Base-by-base conservation (phyloP, 1,140 invertebrate genomes). In the Solenopsis fugax region DNA sequence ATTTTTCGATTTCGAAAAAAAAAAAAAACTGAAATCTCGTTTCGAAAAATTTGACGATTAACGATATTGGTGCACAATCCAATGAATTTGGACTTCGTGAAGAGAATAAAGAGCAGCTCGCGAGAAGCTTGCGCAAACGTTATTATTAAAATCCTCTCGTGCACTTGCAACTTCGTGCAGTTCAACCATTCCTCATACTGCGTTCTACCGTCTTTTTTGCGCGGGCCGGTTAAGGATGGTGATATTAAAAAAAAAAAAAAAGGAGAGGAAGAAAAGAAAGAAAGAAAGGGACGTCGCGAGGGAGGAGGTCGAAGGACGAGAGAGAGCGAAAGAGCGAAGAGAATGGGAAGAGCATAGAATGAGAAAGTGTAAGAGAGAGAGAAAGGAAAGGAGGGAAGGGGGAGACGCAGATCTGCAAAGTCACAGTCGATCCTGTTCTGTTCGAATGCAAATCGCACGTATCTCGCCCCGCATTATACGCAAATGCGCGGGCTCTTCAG, bases 371-470 rank as follows among this genome's bases (percentile, higher is more conserved):
- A 7, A 41, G 64, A 64, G 29, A 50, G 1, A 24, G 34, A 54
- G 41, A 58, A 24, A 71, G 45, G 75, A 21, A 10, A 12, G 13
- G 13, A n/a, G 12, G 7, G n/a, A 29, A 29, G 13, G 50, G n/a
- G 9, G 48, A 87, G 54, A 21, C 24, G 60, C 67, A 45, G 73
- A 87, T 67, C 48, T 72, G 86, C 88, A 54, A 60, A 85, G 82
- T 85, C 82, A 85, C 71, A 85, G 56, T 48, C 84, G 48, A 21
- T 71, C 48, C 85, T 84, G 62, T 82, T 82, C 67, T 50, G 64
- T 67, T 50, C 41, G 71, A 77, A 90, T 90, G 89, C 88, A 87
- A 90, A 90, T 90, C 76, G 13, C 48, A 89, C 56, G 87, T 64
- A 89, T 72, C 72, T 85, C 85, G 77, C 75, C 65, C 84, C 54